phyloP scores from a whole-genome alignment of 1,140 invertebrate species.

The Eupeodes corollae region DNA sequence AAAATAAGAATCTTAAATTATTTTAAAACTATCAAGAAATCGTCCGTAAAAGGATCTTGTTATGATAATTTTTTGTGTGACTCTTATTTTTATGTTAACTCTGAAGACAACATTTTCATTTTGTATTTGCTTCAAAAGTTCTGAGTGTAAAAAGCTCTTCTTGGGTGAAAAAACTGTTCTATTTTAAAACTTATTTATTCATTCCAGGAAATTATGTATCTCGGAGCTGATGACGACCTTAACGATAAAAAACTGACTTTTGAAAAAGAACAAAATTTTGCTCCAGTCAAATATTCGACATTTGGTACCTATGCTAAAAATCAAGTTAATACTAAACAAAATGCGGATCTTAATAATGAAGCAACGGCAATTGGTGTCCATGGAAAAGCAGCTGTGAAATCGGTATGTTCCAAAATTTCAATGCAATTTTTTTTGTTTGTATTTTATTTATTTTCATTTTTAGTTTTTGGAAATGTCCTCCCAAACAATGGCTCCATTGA shows the following conservation, averaged over 20 bases:
- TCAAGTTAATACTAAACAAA: constrained; percentile 5
- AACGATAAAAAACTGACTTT: constrained; percentile 22
- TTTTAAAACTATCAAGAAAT: too few relatives aligned
- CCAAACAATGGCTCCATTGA: constrained; percentile 43
- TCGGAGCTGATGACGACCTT: constrained; percentile 17
- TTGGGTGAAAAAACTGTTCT: too few relatives aligned
- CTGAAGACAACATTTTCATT: too few relatives aligned
- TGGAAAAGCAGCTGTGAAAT: constrained; percentile 23
- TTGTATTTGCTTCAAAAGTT: too few relatives aligned
- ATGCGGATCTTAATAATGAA: constrained; percentile 6
- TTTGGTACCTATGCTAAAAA: constrained; percentile 23
- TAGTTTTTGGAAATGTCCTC: constrained; percentile 41
- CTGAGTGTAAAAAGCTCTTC: too few relatives aligned
- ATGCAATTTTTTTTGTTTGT: background rate
- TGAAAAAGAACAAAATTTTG: constrained; percentile 7
- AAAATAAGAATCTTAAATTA: too few relatives aligned
- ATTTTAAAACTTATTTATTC: background rate
- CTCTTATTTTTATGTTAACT: background rate
- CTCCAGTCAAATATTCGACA: constrained; percentile 16
- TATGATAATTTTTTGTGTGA: too few relatives aligned
- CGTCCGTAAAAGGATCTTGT: too few relatives aligned
- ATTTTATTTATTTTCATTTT: constrained; percentile 18
- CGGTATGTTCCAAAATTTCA: constrained; percentile 31
- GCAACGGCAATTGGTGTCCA: constrained; percentile 22
- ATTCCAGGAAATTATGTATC: constrained; percentile 23